Base-by-base conservation (phyloP, 2,113 vertebrate genomes). In the Eurystomus gularis region DNA sequence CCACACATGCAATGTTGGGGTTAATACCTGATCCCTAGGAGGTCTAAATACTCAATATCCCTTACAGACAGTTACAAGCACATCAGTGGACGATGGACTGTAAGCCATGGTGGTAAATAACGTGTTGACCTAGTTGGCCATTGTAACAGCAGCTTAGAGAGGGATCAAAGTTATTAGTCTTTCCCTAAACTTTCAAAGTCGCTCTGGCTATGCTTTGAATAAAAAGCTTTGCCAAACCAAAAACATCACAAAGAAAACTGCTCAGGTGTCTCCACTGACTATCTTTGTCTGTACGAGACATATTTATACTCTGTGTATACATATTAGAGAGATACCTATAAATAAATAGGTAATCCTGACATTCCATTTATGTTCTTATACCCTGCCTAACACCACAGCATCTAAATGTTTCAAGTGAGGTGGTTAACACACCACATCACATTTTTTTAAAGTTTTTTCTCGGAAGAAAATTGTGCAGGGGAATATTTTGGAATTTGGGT, bases 1-100 rank as follows among this genome's bases (percentile, higher is more conserved):
- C 13, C 1, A 1, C 14, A 10, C 2, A 0, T 54, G 52, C 0
- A 0, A 18, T 31, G 11, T 3, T 4, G 5, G 39, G 73, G 48
- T 42, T 52, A 18, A 42, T 18, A 10, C 9, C 21, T 6, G 4
- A 2, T 7, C 60, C 52, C 85, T 58, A 14, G 58, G 40, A 26
- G 62, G 48, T 10, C 26, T 49, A 8, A 44, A 35, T 23, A n/a
- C 54, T 42, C 19, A 17, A 3, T 2, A 20, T 18, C 19, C 75
- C 35, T 69, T 20, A 11, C 42, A 17, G 65, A 7, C 6, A 55
- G 75, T 42, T 31, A 42, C 42, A 46, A 55, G 75, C 37, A 13
- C 55, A 13, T 13, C 57, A 33, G 44, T 62, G 64, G 66, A 31
- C 37, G 28, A 31, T 2, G 39, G 40, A 15, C 5, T 6, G 1